Evolutionary conservation across 2,113 vertebrate genomes (phyloP).

Genomic region (Thoracochromis brauschi): DNA sequence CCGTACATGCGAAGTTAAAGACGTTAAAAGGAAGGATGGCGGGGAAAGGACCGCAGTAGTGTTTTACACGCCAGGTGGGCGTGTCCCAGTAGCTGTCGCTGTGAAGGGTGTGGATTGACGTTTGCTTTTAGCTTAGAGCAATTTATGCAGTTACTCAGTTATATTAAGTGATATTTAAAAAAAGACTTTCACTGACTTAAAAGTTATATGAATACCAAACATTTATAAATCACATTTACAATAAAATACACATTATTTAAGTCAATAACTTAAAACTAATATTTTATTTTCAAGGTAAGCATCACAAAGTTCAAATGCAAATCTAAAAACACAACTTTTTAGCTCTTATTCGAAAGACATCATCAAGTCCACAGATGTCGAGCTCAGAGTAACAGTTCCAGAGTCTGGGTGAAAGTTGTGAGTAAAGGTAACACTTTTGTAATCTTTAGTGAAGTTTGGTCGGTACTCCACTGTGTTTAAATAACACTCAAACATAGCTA

Average conservation of each 20-base stretch:
- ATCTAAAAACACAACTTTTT: neutral
- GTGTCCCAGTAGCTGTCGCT: neutral
- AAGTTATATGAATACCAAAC: neutral
- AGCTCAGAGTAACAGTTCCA: neutral
- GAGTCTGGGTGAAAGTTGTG: neutral
- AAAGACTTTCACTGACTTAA: neutral
- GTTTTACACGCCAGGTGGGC: neutral
- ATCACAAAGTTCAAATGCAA: neutral
- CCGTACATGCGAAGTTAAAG: neutral
- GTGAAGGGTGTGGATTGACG: fast-evolving
- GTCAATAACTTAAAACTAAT: fast-evolving
- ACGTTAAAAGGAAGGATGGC: neutral
- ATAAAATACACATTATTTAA: neutral
- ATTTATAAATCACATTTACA: fast-evolving
- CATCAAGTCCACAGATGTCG: fast-evolving
- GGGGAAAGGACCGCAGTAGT: neutral
- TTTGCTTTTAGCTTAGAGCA: neutral
- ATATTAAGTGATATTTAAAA: neutral
- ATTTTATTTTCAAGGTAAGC: neutral
- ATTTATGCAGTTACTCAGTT: neutral
- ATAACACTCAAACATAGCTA: neutral
- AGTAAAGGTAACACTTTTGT: fast-evolving
- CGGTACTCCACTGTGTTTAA: neutral
- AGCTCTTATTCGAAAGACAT: neutral
- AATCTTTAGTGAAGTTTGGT: neutral